Evolutionary conservation across 2,797 vertebrate species (phyloP), one percentile per base, ranked within the genome.

Genomic region (Hemitrygon akajei): DNA sequence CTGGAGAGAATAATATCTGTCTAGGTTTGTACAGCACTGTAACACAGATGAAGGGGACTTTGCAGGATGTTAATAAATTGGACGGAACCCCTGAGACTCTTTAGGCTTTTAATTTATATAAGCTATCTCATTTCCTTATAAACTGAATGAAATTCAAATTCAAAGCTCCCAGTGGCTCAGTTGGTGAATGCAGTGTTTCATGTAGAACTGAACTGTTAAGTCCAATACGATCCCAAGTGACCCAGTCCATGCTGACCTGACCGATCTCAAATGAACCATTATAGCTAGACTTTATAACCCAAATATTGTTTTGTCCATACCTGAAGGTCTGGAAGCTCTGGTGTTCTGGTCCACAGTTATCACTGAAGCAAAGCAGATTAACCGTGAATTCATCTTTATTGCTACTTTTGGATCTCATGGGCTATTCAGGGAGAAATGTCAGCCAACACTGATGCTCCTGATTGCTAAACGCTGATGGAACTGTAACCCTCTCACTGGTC

Each of bases 41-140:
- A 94, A 94, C 95, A 95, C 93, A 94, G 87, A 94, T 95, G n/a
- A 89, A 69, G 86, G 20, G n/a, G 34, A 2, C 22, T 89, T 69
- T 66, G 63, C 63, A 66, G 86, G 60, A 89, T 89, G 30, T 89
- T 37, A 89, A 89, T 89, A n/a, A 7, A 25, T 18, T 87, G 84
- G 84, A 89, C 58, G 34, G 63, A 37, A 66, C 60, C 16, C 71
- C 86, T 89, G 86, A 89, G n/a, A 69, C 86, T 34, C 86, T 37
- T 14, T 69, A 69, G 37, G 16, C 60, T 89, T 89, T 89, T 22
- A 22, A 22, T 69, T 69, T 89, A 37, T 89, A 89, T 89, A n/a
- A 87, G 27, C 58, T 63, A 87, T 18, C 58, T 30, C 5, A n/a
- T 63, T 87, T 66, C 30, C 58, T 60, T 34, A n/a, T 87, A 87